Conservation (phyloP, 2,113 vertebrate genomes). For the Astatoreochromis straeleni region DNA sequence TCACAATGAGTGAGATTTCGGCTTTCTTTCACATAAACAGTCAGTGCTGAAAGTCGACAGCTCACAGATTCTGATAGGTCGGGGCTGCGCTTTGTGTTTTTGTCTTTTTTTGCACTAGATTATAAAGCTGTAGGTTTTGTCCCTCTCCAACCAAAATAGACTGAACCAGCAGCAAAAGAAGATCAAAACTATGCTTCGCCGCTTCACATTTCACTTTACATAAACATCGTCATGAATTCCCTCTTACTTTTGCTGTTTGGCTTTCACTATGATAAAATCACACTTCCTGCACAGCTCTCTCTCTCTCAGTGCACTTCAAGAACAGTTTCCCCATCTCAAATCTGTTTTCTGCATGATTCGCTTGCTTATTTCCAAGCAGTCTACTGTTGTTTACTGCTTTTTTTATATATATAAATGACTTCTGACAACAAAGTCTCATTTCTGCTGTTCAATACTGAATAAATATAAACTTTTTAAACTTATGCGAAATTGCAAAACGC, state of each 20-base stretch:
- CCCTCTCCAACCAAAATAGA: not conserved
- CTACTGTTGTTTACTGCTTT: not conserved
- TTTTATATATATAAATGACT: not conserved
- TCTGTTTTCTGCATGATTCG: not conserved
- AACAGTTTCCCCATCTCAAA: not conserved
- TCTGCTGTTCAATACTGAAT: not conserved
- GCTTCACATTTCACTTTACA: fast-evolving
- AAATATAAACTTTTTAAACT: not conserved
- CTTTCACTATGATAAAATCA: not conserved
- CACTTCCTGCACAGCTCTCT: not conserved
- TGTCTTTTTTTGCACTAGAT: not conserved
- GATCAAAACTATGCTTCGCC: not conserved
- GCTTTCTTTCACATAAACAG: not conserved
- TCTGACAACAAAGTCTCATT: not conserved
- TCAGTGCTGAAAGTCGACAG: not conserved
- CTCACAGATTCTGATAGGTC: not conserved
- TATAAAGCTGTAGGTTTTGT: not conserved
- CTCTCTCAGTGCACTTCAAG: not conserved
- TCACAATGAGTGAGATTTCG: not conserved
- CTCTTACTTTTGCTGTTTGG: not conserved
- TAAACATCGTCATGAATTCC: not conserved
- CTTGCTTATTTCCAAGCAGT: not conserved
- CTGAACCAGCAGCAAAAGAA: not conserved
- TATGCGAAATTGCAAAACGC: not conserved
- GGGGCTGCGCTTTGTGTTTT: not conserved